A percentile compares a stretch with the other conserved stretches of the same genome.
Evolutionary conservation across 2,113 vertebrate genomes (phyloP).

Genomic region (Elephas maximus): DNA sequence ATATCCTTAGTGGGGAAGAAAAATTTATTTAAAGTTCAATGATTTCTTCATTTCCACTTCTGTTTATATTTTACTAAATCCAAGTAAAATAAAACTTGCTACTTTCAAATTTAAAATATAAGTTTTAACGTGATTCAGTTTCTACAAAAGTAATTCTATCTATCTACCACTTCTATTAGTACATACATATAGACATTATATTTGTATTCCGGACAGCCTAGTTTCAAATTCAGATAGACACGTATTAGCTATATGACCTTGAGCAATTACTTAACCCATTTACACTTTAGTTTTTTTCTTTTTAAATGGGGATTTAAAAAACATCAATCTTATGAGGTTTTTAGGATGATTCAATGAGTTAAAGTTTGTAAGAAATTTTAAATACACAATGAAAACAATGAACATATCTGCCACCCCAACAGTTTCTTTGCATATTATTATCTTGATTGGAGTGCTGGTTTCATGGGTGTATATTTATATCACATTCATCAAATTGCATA

Average conservation of each 20-base stretch:
- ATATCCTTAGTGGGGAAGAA: slow-evolving; percentile 58
- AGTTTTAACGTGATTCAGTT: slow-evolving; percentile 11
- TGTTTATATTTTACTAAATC: slow-evolving; percentile 57
- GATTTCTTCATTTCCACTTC: slow-evolving; percentile 37
- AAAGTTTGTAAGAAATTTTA: background rate
- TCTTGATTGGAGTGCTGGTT: background rate
- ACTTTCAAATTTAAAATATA: slow-evolving; percentile 57
- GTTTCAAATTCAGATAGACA: background rate
- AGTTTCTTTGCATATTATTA: background rate
- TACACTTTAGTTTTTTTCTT: slow-evolving; percentile 29
- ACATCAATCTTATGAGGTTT: background rate
- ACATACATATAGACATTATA: background rate
- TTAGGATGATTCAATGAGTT: slow-evolving; percentile 25
- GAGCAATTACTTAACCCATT: background rate
- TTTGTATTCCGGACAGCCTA: slow-evolving; percentile 4
- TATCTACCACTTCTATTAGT: background rate
- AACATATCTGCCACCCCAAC: background rate
- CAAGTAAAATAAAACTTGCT: slow-evolving; percentile 57
- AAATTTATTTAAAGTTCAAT: slow-evolving; percentile 71
- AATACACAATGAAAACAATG: background rate
- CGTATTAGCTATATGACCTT: background rate
- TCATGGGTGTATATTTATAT: background rate
- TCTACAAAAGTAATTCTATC: slow-evolving; percentile 56
- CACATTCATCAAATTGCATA: background rate
- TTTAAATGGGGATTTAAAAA: background rate